phyloP scores from a whole-genome alignment of 2,113 vertebrate species.

The Bagarius yarrelli region DNA sequence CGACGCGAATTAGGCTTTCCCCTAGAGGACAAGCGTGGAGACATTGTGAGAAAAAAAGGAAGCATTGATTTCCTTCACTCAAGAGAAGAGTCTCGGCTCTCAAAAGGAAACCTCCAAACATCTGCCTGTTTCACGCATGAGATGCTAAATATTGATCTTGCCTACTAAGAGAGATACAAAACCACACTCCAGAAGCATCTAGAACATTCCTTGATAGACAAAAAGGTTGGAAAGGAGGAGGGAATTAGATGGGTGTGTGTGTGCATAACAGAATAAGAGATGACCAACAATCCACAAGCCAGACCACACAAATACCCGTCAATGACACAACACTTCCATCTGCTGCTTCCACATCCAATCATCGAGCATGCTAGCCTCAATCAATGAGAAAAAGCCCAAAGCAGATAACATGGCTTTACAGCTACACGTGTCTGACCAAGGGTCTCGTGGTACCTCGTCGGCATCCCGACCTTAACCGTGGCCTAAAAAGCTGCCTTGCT shows the following conservation, averaged over 20 bases:
- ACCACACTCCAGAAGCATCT: conserved; percentile 67
- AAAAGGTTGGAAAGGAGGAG: conserved; percentile 52
- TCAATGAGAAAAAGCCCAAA: conserved; percentile 69
- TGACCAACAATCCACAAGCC: conserved; percentile 56
- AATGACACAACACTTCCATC: conserved; percentile 61
- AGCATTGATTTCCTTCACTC: conserved; percentile 87
- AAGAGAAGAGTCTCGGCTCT: conserved; percentile 71
- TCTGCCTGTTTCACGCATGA: conserved; percentile 94
- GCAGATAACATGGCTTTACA: conserved; percentile 58
- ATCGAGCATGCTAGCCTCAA: conserved; percentile 60
- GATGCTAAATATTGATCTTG: conserved; percentile 93
- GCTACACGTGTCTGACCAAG: conserved; percentile 62
- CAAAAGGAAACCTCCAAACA: conserved; percentile 93
- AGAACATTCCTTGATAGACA: conserved; percentile 64
- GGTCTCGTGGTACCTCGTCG: conserved; percentile 59
- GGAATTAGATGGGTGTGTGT: not conserved
- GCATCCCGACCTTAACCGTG: conserved; percentile 54
- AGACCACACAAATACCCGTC: conserved; percentile 54
- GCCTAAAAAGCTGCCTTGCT: conserved; percentile 51
- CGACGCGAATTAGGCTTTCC: conserved; percentile 61
- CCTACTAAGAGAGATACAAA: conserved; percentile 51
- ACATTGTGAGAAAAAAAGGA: conserved; percentile 63
- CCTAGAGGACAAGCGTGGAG: conserved; percentile 54
- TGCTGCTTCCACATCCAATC: conserved; percentile 53
- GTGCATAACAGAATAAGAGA: not conserved